Percentiles rank a stretch among this genome's conserved stretches.
Conservation (phyloP, 2,888 invertebrate genomes). For the Eulithis testata region DNA sequence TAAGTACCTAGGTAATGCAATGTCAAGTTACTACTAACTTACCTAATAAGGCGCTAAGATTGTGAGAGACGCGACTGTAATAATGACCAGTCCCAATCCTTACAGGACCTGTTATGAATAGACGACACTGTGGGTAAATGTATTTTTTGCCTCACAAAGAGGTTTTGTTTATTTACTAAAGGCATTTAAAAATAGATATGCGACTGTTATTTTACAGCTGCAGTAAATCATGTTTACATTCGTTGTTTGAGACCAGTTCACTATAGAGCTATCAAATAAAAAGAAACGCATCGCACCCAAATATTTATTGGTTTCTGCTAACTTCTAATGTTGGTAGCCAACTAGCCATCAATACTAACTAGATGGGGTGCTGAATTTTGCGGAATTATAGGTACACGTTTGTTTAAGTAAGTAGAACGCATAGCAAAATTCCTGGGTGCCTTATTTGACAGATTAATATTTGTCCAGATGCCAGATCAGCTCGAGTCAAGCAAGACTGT, state of each 20-base stretch:
- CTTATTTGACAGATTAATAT: slow-evolving; percentile 28
- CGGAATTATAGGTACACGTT: not conserved
- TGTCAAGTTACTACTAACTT: slow-evolving; percentile 37
- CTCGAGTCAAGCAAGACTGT: slow-evolving; percentile 5
- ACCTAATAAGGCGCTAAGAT: slow-evolving; percentile 40
- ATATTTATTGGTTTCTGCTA: too few species aligned
- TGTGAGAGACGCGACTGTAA: slow-evolving; percentile 37
- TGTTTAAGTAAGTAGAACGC: slow-evolving; percentile 1
- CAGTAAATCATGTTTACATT: slow-evolving; percentile 12
- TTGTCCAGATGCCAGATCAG: slow-evolving; percentile 30
- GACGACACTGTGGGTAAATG: slow-evolving; percentile 43
- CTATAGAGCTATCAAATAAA: not conserved
- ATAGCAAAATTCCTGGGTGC: slow-evolving; percentile 4
- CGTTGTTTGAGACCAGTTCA: slow-evolving; percentile 7
- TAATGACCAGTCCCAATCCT: slow-evolving; percentile 39
- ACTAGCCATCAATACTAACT: not conserved
- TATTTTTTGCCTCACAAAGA: slow-evolving; percentile 37
- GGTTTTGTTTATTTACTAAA: slow-evolving; percentile 43
- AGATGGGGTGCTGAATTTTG: not conserved
- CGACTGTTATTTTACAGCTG: slow-evolving; percentile 18
- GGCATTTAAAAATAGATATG: slow-evolving; percentile 33
- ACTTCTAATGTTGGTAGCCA: too few species aligned
- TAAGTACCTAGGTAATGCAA: slow-evolving; percentile 17
- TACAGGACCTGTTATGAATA: slow-evolving; percentile 40
- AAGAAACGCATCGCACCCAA: not conserved